Conservation (phyloP, 2,888 invertebrate species). For the Sceliomorpha sp. region DNA sequence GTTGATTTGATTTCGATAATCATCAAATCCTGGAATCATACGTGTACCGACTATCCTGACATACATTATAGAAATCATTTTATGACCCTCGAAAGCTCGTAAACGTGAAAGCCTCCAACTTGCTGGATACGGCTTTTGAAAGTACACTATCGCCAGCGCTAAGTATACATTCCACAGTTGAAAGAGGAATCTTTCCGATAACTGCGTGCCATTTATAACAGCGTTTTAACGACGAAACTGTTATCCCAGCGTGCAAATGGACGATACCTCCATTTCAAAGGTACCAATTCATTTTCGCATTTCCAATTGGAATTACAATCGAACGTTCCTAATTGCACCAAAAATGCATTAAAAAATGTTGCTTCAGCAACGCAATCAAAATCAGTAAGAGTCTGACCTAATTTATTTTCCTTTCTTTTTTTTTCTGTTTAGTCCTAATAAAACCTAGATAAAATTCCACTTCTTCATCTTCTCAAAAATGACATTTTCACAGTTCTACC, state of each 20-base stretch:
- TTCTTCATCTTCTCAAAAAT: no score
- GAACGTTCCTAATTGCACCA: no score
- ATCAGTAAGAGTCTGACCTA: no score
- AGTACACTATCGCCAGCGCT: constrained; percentile 39
- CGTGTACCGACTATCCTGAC: constrained; percentile 17
- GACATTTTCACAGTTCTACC: no score
- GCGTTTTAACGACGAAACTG: constrained; percentile 37
- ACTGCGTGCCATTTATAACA: constrained; percentile 55
- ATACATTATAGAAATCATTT: constrained; percentile 51
- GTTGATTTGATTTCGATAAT: constrained; percentile 17
- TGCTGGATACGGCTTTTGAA: constrained; percentile 27
- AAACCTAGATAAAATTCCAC: no score
- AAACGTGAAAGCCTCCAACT: constrained; percentile 49
- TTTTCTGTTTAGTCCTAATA: no score
- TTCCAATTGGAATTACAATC: no score
- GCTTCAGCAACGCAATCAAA: no score
- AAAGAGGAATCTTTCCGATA: constrained; percentile 53
- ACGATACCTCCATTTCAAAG: constrained; percentile 26
- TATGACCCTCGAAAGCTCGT: constrained; percentile 53
- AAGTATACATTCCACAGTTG: constrained; percentile 31
- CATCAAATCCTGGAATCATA: constrained; percentile 17
- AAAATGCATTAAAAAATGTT: no score
- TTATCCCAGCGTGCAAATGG: constrained; percentile 30
- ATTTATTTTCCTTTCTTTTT: no score
- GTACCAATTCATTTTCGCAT: no score